These are phyloP conservation scores for Hermaeophaga mercurialis DNA, from an alignment of 2,888 invertebrate species.

Conservation along the genomic window DNA sequence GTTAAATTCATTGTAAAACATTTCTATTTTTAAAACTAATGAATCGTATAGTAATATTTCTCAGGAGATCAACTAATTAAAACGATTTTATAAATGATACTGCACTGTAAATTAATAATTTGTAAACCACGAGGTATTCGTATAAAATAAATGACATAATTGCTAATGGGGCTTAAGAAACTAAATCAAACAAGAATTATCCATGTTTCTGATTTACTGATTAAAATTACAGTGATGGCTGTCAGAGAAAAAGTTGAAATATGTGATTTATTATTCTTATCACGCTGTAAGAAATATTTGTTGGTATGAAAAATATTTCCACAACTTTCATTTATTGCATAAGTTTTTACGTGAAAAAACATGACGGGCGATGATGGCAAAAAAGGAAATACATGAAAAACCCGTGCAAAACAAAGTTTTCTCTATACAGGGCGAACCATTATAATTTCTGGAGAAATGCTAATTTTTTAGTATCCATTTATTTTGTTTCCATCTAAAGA, in stretches of 20 bases:
- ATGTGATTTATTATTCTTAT: slow-evolving; percentile 13
- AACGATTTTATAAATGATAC: no score
- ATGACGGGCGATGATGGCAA: not conserved
- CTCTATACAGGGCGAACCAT: no score
- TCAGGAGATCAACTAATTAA: no score
- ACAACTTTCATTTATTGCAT: not conserved
- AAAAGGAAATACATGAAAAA: not conserved
- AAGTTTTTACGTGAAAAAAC: not conserved
- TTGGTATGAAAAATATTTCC: not conserved
- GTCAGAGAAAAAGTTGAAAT: not conserved
- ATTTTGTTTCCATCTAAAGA: no score
- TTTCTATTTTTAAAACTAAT: no score
- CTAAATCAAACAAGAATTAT: slow-evolving; percentile 4
- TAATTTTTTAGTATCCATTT: no score
- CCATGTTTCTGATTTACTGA: slow-evolving; percentile 7
- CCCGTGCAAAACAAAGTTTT: no score
- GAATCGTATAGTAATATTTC: no score
- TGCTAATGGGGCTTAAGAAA: slow-evolving; percentile 1
- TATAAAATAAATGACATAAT: not conserved
- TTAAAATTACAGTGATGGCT: not conserved
- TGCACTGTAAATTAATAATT: no score
- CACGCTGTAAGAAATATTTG: not conserved
- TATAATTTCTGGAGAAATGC: no score
- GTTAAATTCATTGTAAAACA: no score
- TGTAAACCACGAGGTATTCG: no score